Conservation (phyloP, 2,113 vertebrate genomes). For the Calyptommatus sinebrachiatus region DNA sequence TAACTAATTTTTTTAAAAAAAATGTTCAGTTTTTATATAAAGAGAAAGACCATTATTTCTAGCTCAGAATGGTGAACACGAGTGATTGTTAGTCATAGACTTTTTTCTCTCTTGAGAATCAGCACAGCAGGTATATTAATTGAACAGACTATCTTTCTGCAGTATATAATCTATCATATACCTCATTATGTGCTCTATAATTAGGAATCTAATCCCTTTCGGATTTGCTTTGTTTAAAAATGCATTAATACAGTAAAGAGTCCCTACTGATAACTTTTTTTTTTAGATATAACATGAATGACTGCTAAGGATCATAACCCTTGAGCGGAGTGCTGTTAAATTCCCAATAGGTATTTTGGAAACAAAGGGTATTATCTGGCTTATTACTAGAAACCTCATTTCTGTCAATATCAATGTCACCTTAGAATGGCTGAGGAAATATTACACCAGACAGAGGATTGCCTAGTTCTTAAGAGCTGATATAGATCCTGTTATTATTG, state of each 20-base stretch:
- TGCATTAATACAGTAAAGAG: conserved; percentile 34
- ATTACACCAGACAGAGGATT: conserved; percentile 24
- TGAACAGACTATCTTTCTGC: conserved; percentile 32
- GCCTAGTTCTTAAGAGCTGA: conserved; percentile 42
- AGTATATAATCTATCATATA: conserved; percentile 35
- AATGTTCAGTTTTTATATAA: not conserved
- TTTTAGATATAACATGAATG: conserved; percentile 44
- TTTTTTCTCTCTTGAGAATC: conserved; percentile 28
- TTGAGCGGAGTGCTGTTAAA: conserved; percentile 50
- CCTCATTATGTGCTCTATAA: conserved; percentile 52
- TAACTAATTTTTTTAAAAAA: too few species aligned
- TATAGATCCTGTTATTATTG: conserved; percentile 39
- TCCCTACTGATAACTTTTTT: conserved; percentile 58
- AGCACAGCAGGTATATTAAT: conserved; percentile 25
- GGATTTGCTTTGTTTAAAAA: conserved; percentile 52
- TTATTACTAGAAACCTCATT: conserved; percentile 42
- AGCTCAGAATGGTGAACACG: not conserved
- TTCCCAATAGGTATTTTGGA: conserved; percentile 47
- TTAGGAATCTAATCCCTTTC: conserved; percentile 52
- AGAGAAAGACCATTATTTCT: not conserved
- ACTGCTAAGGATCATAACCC: conserved; percentile 44
- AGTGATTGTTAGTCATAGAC: conserved; percentile 8
- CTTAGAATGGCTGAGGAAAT: conserved; percentile 26
- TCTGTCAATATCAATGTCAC: conserved; percentile 44
- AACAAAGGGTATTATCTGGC: conserved; percentile 14